Percentiles rank a stretch among this genome's conserved stretches.
These are phyloP conservation scores for Alosa alosa DNA, from an alignment of 2,113 vertebrate genomes.

Conservation along the genomic window DNA sequence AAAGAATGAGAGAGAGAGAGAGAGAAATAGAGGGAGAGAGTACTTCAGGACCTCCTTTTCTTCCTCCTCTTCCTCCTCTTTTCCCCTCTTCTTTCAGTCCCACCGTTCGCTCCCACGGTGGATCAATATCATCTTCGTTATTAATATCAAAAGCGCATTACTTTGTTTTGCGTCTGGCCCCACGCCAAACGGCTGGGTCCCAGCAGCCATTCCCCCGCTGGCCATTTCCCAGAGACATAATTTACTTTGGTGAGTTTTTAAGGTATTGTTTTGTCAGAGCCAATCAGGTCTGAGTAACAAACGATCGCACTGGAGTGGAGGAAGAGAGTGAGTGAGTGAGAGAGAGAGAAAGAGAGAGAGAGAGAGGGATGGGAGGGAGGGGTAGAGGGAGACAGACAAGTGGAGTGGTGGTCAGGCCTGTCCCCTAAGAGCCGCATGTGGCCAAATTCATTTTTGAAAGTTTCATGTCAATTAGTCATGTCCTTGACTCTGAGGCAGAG, in stretches of 20 bases:
- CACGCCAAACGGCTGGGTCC: constrained; percentile 71
- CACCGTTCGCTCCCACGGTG: constrained; percentile 71
- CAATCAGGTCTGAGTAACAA: constrained; percentile 98
- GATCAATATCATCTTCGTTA: constrained; percentile 99
- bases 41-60: constrained; percentile 17
- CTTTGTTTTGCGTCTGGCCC: constrained; percentile 94
- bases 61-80: neutral
- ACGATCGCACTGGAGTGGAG: constrained; percentile 84
- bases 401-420: constrained; percentile 58
- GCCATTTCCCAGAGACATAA: constrained; percentile 95
- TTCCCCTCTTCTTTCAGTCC: constrained; percentile 21
- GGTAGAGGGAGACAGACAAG: neutral
- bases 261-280: constrained; percentile 99
- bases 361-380: neutral
- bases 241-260: constrained; percentile 99
- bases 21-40: constrained; percentile 51
- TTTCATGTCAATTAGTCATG: constrained; percentile 91
- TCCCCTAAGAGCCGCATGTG: constrained; percentile 80
- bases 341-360: neutral
- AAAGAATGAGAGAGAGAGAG: constrained; percentile 42
- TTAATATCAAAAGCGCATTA: constrained; percentile 99
- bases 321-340: constrained; percentile 37
- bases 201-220: constrained; percentile 66
- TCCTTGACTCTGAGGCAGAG: constrained; percentile 92
- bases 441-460: constrained; percentile 96